Evolutionary conservation across 2,797 vertebrate species (phyloP).

Genomic region (Capromys pilorides): DNA sequence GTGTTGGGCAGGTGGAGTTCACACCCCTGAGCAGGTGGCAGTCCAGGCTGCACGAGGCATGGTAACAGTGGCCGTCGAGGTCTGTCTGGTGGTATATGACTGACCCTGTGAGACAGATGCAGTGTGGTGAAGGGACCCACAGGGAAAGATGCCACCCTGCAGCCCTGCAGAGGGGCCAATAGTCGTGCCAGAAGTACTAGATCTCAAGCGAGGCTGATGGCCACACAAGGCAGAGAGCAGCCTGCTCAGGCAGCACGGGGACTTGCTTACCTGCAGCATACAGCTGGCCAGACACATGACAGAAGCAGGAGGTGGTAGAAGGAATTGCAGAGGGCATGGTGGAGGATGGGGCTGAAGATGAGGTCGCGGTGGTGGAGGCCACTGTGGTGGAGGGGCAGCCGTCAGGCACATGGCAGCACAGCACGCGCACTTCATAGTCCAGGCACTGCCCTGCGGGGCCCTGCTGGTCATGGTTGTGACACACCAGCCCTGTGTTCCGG

Average conservation of each 20-base stretch:
- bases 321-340: accelerated
- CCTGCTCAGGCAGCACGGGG: accelerated
- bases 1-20: not conserved
- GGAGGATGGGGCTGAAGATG: not conserved
- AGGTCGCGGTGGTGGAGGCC: accelerated
- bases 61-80: conserved; percentile 52
- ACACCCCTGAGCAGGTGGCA: conserved; percentile 24
- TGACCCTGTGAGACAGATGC: not conserved
- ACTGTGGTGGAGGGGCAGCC: not conserved
- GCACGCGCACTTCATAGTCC: conserved; percentile 74
- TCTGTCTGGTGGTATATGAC: conserved; percentile 57
- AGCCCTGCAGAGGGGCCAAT: not conserved
- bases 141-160: not conserved
- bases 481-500: conserved; percentile 63
- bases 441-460: conserved; percentile 56
- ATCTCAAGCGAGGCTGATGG: not conserved
- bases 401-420: conserved; percentile 58
- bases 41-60: conserved; percentile 22
- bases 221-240: accelerated
- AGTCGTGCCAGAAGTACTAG: accelerated
- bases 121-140: accelerated
- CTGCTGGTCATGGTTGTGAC: conserved; percentile 71
- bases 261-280: not conserved
- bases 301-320: not conserved
- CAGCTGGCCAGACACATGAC: not conserved